phyloP scores from a whole-genome alignment of 1,140 invertebrate genomes.

The Brachionus rubens region DNA sequence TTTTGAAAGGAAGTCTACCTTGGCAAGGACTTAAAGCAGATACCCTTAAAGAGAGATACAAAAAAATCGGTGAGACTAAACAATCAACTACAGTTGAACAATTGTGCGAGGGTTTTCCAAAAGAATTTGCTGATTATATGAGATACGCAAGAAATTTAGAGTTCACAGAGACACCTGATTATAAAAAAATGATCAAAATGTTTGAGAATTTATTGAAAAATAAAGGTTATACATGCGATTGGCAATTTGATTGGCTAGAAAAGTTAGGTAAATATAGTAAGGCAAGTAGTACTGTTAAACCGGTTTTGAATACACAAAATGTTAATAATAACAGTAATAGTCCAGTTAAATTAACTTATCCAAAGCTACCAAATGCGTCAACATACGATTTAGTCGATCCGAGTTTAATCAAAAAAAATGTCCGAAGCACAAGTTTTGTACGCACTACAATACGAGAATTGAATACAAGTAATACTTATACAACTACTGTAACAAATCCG shows the following conservation, averaged over 20 bases:
- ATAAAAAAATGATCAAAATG: conserved; percentile 2
- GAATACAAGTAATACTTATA: background rate
- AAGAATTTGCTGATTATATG: conserved; percentile 44
- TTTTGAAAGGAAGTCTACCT: conserved; percentile 45
- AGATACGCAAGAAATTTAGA: conserved; percentile 43
- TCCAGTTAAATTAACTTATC: background rate
- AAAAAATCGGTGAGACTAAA: conserved; percentile 48
- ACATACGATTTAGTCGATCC: conserved; percentile 13
- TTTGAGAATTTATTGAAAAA: conserved; percentile 35
- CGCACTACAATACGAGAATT: background rate
- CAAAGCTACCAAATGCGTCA: background rate
- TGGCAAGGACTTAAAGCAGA: conserved; percentile 48
- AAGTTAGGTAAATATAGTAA: conserved; percentile 25
- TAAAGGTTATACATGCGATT: conserved; percentile 64
- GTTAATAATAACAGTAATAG: conserved; percentile 9
- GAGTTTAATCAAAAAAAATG: conserved; percentile 25
- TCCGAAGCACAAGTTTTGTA: conserved; percentile 6
- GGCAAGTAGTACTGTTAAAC: background rate
- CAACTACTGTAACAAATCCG: background rate
- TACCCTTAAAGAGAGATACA: conserved; percentile 45
- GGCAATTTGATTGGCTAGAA: conserved; percentile 85
- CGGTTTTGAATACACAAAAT: conserved; percentile 3
- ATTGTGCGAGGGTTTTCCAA: conserved; percentile 47
- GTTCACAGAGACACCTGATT: conserved; percentile 47
- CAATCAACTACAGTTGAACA: conserved; percentile 2